Percentiles rank a stretch among this genome's conserved stretches.
phyloP scores from a whole-genome alignment of 2,797 vertebrate species.

The Anabacerthia variegaticeps region DNA sequence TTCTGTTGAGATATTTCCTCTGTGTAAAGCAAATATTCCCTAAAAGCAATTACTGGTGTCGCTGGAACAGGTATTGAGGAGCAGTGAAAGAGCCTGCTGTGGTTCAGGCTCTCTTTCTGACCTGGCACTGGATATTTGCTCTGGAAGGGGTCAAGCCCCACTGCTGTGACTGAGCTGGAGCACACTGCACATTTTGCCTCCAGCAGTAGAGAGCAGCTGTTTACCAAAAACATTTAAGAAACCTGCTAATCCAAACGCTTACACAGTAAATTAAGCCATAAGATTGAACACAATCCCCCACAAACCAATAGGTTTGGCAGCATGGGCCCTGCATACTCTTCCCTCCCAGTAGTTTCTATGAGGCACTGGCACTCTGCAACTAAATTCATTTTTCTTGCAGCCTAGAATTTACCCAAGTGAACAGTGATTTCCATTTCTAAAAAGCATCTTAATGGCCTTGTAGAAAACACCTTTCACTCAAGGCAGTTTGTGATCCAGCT shows the following conservation, averaged over 20 bases:
- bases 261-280: background rate
- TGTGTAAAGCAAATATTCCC: background rate
- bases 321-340: fast-evolving
- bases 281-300: background rate
- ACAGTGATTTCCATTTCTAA: fast-evolving
- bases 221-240: background rate
- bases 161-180: background rate
- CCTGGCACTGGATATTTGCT: background rate
- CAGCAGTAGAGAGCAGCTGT: background rate
- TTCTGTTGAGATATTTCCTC: background rate
- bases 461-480: background rate
- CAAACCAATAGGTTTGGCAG: background rate
- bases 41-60: background rate
- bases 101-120: background rate
- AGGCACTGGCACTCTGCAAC: fast-evolving
- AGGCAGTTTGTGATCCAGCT: background rate
- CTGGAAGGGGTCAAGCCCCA: background rate
- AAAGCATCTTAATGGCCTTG: background rate
- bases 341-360: background rate
- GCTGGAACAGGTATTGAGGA: background rate
- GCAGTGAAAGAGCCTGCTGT: background rate
- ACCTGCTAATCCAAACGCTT: background rate
- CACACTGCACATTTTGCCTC: fast-evolving
- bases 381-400: background rate
- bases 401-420: background rate